These are phyloP conservation scores for Gibbula magus DNA, from an alignment of 2,888 invertebrate species.

Conservation along the genomic window DNA sequence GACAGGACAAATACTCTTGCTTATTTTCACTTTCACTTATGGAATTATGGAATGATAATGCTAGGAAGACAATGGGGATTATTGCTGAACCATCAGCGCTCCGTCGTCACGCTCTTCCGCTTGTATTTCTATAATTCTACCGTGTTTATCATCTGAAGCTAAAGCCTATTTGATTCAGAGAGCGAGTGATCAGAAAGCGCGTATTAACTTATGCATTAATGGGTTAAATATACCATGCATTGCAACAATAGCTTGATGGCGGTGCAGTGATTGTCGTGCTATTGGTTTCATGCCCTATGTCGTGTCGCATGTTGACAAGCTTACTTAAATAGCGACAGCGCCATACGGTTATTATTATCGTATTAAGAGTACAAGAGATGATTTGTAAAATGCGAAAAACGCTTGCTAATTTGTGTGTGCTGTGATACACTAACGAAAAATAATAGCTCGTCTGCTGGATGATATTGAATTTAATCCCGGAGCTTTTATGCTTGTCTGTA, in stretches of 20 bases:
- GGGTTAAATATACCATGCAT: slow-evolving; percentile 1
- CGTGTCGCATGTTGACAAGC: neutral
- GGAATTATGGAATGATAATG: too few species aligned
- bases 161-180: neutral
- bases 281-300: neutral
- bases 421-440: neutral
- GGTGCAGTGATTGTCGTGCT: neutral
- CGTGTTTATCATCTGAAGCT: neutral
- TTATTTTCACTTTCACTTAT: too few species aligned
- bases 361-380: neutral
- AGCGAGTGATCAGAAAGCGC: neutral
- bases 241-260: neutral
- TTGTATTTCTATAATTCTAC: neutral
- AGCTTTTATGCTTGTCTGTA: neutral
- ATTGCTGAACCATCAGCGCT: too few species aligned
- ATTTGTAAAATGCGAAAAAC: slow-evolving; percentile 1
- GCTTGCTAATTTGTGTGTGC: slow-evolving; percentile 7
- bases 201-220: slow-evolving; percentile 13
- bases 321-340: neutral
- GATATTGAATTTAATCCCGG: slow-evolving; percentile 5
- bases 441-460: neutral
- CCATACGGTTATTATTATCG: neutral
- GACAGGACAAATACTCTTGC: too few species aligned
- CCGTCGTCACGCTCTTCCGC: neutral
- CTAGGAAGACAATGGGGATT: too few species aligned